A percentile compares a stretch with the other conserved stretches of the same genome.
Conservation (phyloP, 2,797 vertebrate species). For the Synaphobranchus kaupii region DNA sequence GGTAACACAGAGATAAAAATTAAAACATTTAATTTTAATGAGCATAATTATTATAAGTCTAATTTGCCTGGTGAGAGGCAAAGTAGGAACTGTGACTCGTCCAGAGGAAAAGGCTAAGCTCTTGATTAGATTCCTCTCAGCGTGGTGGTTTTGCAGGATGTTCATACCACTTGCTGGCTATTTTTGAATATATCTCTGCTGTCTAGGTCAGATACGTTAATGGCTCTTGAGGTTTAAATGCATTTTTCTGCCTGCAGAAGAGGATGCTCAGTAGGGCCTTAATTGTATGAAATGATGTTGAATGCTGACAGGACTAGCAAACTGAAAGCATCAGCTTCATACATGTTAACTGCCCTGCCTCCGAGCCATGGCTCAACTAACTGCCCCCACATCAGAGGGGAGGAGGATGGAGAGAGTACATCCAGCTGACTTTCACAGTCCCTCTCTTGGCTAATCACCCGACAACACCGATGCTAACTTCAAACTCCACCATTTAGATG, state of each 20-base stretch:
- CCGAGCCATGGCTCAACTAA: neutral
- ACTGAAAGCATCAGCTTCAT: slow-evolving; percentile 25
- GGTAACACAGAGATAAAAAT: neutral
- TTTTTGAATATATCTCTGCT: slow-evolving; percentile 38
- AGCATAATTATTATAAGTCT: slow-evolving; percentile 10
- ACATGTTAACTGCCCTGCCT: slow-evolving; percentile 15
- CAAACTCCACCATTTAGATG: neutral
- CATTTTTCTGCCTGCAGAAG: slow-evolving; percentile 35
- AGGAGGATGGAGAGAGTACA: neutral
- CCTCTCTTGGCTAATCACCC: slow-evolving; percentile 2
- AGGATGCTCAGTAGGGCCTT: slow-evolving; percentile 27
- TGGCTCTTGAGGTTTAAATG: slow-evolving; percentile 43
- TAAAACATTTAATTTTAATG: slow-evolving; percentile 25
- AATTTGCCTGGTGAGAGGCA: slow-evolving; percentile 9
- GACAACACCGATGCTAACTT: neutral
- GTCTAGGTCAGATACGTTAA: slow-evolving; percentile 35
- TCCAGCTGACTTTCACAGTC: slow-evolving; percentile 12
- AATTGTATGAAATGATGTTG: slow-evolving; percentile 34
- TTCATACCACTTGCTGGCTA: slow-evolving; percentile 31
- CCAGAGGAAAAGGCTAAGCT: neutral
- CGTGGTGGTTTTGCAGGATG: slow-evolving; percentile 5
- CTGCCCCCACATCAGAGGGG: neutral
- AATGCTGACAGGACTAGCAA: neutral
- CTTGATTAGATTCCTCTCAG: neutral
- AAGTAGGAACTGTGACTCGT: neutral